Evolutionary conservation across 2,888 invertebrate genomes (phyloP).

Genomic region (Drosophila helvetica): DNA sequence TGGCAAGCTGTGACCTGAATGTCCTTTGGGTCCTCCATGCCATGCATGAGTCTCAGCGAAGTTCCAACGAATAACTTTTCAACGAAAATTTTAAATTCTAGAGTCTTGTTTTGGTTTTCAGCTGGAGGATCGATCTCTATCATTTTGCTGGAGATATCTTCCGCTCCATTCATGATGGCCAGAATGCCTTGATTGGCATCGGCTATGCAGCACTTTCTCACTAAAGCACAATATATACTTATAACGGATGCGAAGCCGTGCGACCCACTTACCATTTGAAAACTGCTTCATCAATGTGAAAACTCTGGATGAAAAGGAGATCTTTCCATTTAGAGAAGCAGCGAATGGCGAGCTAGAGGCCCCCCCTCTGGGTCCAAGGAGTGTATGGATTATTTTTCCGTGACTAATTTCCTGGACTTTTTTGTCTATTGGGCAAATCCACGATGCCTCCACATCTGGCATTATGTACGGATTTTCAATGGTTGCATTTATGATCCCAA

Average conservation of each 20-base stretch:
- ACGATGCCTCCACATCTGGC: neutral
- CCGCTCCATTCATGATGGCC: too few relatives aligned
- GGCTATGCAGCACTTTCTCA: too few relatives aligned
- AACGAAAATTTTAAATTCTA: neutral
- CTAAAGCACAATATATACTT: too few relatives aligned
- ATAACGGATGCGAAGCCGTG: too few relatives aligned
- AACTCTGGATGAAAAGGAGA: neutral
- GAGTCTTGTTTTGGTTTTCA: neutral
- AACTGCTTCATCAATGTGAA: neutral
- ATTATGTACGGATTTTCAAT: neutral
- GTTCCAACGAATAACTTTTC: neutral
- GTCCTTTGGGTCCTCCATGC: neutral
- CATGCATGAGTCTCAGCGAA: neutral
- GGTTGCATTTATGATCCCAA: neutral
- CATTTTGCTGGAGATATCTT: too few relatives aligned
- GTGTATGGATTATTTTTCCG: neutral
- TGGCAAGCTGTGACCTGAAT: neutral
- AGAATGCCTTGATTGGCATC: neutral
- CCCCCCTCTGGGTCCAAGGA: neutral
- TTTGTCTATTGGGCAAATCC: neutral
- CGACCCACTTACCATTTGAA: neutral
- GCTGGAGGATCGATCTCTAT: neutral
- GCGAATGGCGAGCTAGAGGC: neutral
- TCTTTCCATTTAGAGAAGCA: neutral
- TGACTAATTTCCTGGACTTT: neutral